Base-by-base conservation (phyloP, 1,140 invertebrate species). In the Trichogramma pretiosum region DNA sequence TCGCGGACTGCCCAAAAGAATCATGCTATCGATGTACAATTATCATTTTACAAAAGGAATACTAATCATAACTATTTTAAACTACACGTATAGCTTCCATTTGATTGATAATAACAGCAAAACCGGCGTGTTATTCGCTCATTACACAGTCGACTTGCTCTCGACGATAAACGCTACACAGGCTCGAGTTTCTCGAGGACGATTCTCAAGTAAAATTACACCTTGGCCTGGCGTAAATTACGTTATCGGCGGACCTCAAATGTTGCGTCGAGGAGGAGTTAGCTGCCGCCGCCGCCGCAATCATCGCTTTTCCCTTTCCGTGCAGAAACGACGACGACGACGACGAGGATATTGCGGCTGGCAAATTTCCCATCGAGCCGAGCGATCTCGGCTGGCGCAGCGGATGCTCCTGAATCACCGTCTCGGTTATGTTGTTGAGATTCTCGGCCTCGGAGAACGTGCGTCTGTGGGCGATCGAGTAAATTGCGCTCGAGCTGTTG, bases 331-430 rank as follows among this genome's bases (percentile, higher is more conserved):
- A 44, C 19, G 21, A 30, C 13, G 41, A 24, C n/a, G n/a, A n/a
- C n/a, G n/a, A n/a, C n/a, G n/a, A n/a, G n/a, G n/a, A n/a, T n/a
- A n/a, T n/a, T 46, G 16, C 39, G 18, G 17, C 43, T 23, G 44
- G 34, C 43, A 54, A 24, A 18, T 18, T 45, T n/a, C 35, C 46
- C 30, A 48, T 45, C 33, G 50, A 45, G 28, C 23, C 50, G 16
- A 54, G 50, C 17, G 45, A 42, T 13, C 23, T 41, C 11, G 34
- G 44, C 5, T 35, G 18, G n/a, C n/a, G n/a, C 11, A 19, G 21
- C 1, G 63, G 58, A 21, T 57, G 60, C 23, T 66, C 63, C 19
- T 64, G 59, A 35, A 66, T 66, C 43, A 66, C 59, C 4, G 63
- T 66, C 24, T 64, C 61, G 10, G 59, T 64, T 24, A 65, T 58